Evolutionary conservation across 2,888 invertebrate genomes (phyloP), one percentile per base, ranked within the genome.

Genomic region (Heliconius hortense): DNA sequence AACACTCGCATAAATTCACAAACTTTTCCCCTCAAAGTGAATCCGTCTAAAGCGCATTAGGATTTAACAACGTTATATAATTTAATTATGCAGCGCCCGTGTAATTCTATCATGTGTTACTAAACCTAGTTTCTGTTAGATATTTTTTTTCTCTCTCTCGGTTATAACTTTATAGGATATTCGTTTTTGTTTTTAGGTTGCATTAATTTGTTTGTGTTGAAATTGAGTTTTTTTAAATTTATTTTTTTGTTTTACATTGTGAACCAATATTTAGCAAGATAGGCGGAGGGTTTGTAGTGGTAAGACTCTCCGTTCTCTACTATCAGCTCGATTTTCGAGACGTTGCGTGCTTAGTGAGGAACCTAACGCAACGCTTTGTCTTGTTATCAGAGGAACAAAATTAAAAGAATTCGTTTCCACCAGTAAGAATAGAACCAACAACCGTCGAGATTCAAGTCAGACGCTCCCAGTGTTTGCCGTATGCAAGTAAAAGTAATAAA

Each of bases 1-100:
- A 26, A 26, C 21, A 35, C 24, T 28, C 10, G 31, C 24, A n/a
- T 69, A 56, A 69, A 69, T 56, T 35, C 24, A 56, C 18, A 56
- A 69, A 69, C 35, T 69, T 69, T 69, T 56, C 18, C n/a, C 13
- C 69, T n/a, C 53, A 24, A 56, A 69, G 31, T 35, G 56, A 69
- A 69, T 56, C 56, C 69, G 15, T 69, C 31, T 31, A 56, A 56
- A 69, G 56, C 56, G 56, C 35, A 69, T 69, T 69, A 69, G 69
- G n/a, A 13, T 69, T 24, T 69, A 69, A 69, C 56, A 31, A 18
- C n/a, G 53, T 56, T 56, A 56, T 7, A 28, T 69, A 56, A 69
- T 53, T 69, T 13, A 69, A 56, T 56, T 56, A 69, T 56, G 10
- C 56, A n/a, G 24, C 24, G n/a, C 69, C 35, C 69, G 10, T 26